Evolutionary conservation across 2,888 invertebrate species (phyloP), one percentile per base, ranked within the genome.

Genomic region (Argyresthia goedartella): DNA sequence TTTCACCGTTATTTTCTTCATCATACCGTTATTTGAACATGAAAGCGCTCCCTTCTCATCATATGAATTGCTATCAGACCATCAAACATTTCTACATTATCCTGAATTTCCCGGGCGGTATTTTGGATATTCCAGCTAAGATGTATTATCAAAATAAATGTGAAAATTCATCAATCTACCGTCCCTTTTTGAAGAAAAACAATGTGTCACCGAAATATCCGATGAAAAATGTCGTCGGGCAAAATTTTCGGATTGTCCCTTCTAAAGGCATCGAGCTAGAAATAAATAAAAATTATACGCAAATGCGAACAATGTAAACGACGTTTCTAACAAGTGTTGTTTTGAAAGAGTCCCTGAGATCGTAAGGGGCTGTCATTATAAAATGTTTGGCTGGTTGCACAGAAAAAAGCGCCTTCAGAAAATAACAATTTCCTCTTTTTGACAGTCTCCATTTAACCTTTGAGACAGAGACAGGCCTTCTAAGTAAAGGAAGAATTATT

Each of bases 341-440:
- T 53, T 49, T 14, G n/a, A 25, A 50, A 42, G 42, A 42, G 41
- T 8, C 16, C 25, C 42, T 41, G 16, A 35, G 45, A 45, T 51
- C 16, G 51, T 34, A 63, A 57, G 64, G 59, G 62, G 64, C 64
- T 65, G 58, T 71, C 67, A 67, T 75, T 77, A 71, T 68, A 73
- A 73, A 66, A 61, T 58, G 56, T 67, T 63, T 62, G 64, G 61
- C 62, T 52, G 52, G 41, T 8, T 33, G 47, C 47, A 47, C 47
- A 11, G n/a, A 52, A 41, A 46, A 45, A 47, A 52, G 15, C 33
- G 35, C 13, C 36, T 35, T 45, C 14, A 15, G 47, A 14, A 39
- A 53, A 33, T 45, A n/a, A 50, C 50, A 33, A 50, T 43, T 33
- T 10, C 1, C 44, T 42, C 11, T 41, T 15, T 41, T 46, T 46